These are phyloP conservation scores for Cacatua alba DNA, from an alignment of 2,113 vertebrate genomes.

Conservation along the genomic window DNA sequence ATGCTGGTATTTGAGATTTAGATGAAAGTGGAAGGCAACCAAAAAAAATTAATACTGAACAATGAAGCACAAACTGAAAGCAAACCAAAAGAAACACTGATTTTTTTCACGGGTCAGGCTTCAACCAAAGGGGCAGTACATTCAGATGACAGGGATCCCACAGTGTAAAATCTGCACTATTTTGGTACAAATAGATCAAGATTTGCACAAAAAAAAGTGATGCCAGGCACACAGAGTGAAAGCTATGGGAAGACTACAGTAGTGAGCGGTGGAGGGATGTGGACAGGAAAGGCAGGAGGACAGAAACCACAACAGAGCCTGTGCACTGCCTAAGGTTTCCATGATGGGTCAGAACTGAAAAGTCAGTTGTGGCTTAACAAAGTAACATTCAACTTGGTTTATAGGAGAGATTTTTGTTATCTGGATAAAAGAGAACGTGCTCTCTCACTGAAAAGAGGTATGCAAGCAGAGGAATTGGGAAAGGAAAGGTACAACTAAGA, in stretches of 20 bases:
- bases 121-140: background rate
- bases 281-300: background rate
- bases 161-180: accelerated
- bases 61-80: background rate
- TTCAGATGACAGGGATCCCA: background rate
- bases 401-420: background rate
- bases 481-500: background rate
- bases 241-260: accelerated
- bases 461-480: accelerated
- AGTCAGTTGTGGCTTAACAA: background rate
- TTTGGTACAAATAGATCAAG: background rate
- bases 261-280: accelerated
- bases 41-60: background rate
- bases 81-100: background rate
- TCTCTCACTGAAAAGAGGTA: background rate
- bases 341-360: accelerated
- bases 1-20: background rate
- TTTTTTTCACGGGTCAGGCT: background rate
- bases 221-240: background rate
- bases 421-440: background rate
- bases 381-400: background rate
- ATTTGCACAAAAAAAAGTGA: accelerated
- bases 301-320: background rate
- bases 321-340: background rate
- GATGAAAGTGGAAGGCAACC: background rate